Evolutionary conservation across 2,797 vertebrate genomes (phyloP).

Genomic region (Luscinia megarhynchos): DNA sequence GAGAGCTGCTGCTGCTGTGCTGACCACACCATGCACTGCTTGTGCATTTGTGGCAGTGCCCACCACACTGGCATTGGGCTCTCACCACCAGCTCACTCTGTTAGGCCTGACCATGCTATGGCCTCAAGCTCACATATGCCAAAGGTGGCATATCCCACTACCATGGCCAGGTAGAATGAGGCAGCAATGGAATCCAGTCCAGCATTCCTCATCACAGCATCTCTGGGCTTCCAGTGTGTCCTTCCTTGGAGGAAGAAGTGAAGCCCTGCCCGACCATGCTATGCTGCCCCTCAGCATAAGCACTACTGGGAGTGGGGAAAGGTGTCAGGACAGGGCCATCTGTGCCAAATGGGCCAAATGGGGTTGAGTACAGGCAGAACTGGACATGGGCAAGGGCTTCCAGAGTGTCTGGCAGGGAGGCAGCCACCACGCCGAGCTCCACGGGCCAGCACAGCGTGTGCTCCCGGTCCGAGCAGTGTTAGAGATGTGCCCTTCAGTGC

Average conservation of each 20-base stretch:
- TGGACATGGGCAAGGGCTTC: background rate
- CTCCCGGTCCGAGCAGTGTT: fast-evolving
- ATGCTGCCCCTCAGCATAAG: background rate
- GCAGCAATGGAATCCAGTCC: background rate
- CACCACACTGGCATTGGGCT: background rate
- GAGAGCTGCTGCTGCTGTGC: background rate
- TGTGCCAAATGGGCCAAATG: background rate
- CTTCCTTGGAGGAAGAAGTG: background rate
- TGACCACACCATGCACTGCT: background rate
- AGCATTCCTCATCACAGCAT: background rate
- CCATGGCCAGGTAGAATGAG: fast-evolving
- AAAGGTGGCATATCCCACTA: background rate
- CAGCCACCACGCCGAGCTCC: background rate
- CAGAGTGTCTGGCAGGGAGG: background rate
- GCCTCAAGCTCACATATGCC: background rate
- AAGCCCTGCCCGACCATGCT: background rate
- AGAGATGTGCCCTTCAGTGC: fast-evolving
- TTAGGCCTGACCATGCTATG: background rate
- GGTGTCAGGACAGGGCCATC: background rate
- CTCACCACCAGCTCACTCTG: background rate
- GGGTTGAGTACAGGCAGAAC: background rate
- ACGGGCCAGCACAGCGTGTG: fast-evolving
- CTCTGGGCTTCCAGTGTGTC: background rate
- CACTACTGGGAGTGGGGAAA: background rate
- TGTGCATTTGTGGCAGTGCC: background rate